A percentile compares a stretch with the other conserved stretches of the same genome.
phyloP scores from a whole-genome alignment of 2,113 vertebrate genomes.

The Trinectes maculatus region DNA sequence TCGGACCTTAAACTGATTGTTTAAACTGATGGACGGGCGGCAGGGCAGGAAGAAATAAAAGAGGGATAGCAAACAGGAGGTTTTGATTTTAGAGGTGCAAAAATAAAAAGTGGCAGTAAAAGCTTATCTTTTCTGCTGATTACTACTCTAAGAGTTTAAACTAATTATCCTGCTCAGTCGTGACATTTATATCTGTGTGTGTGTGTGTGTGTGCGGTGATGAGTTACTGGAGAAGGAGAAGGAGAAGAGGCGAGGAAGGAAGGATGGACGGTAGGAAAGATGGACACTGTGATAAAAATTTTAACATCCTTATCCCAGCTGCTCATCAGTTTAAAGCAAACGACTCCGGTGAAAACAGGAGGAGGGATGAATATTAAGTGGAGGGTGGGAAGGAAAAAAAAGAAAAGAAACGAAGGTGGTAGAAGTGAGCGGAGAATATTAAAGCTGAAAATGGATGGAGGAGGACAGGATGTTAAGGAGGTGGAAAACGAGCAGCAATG shows the following conservation, averaged over 20 bases:
- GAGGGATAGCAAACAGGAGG: neutral
- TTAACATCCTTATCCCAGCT: conserved; percentile 24
- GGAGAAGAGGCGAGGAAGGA: conserved; percentile 5
- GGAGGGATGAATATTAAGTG: conserved; percentile 27
- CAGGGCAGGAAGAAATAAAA: neutral
- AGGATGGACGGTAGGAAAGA: conserved; percentile 1
- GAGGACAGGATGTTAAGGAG: conserved; percentile 12
- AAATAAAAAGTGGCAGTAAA: conserved; percentile 4
- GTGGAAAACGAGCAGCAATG: conserved; percentile 19
- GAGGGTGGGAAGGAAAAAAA: neutral
- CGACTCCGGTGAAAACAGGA: neutral
- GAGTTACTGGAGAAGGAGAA: conserved; percentile 1
- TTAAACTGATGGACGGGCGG: conserved; percentile 13
- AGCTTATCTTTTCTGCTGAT: conserved; percentile 12
- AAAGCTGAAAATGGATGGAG: conserved; percentile 11
- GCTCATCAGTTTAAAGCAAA: conserved; percentile 30
- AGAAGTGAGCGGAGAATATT: conserved; percentile 22
- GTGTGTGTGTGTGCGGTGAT: no score
- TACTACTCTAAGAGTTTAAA: neutral
- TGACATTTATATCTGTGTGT: neutral
- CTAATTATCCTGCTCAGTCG: neutral
- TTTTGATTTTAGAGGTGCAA: neutral
- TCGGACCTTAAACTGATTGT: conserved; percentile 56
- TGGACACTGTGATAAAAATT: conserved; percentile 33
- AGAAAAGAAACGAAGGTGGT: conserved; percentile 5